Base-by-base conservation (phyloP, 2,797 vertebrate genomes). In the Sebastes hubbsi region DNA sequence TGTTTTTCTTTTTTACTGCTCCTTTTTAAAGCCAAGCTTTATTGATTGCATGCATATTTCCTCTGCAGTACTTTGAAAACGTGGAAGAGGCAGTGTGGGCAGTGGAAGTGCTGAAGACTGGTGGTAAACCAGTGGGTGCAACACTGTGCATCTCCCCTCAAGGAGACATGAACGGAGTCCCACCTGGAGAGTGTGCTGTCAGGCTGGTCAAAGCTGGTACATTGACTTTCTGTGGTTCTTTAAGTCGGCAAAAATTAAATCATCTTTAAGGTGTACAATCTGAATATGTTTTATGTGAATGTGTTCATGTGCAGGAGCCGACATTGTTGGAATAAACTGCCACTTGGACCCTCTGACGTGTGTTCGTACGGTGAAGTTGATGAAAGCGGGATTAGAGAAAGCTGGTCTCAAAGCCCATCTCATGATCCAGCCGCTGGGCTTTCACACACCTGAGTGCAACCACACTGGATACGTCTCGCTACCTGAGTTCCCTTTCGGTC, bases 41-140 rank as follows among this genome's bases (percentile, higher is more conserved):
- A 8, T 16, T 74, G 9, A 52, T 70, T 16, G 1, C 4, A 34
- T 32, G 2, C 20, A 59, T 24, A 32, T 78, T 65, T 76, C 11
- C 30, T 8, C 22, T 94, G 85, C 91, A 98, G 97, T 98, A 96
- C 81, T 96, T 97, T 76, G 95, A 97, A 75, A 95, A 98, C 2
- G 96, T 98, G 66, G 97, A 98, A 90, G 97, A 98, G 90, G 97
- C 97, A 1, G 95, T 94, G 56, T 98, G 97, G 97, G 97, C 97
- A 46, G 97, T 98, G 5, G 95, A 98, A 84, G 94, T 95, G 75
- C 89, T 98, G 82, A 97, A 97, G 82, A 89, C 92, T 32, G 96
- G 96, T 25, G 95, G 97, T 4, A 97, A 97, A 72, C 94, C 97
- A 3, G 95, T 98, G 61, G 97, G 96, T 30, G 97, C 95, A 29